Evolutionary conservation across 2,113 vertebrate species (phyloP).

Genomic region (Gambusia holbrooki): DNA sequence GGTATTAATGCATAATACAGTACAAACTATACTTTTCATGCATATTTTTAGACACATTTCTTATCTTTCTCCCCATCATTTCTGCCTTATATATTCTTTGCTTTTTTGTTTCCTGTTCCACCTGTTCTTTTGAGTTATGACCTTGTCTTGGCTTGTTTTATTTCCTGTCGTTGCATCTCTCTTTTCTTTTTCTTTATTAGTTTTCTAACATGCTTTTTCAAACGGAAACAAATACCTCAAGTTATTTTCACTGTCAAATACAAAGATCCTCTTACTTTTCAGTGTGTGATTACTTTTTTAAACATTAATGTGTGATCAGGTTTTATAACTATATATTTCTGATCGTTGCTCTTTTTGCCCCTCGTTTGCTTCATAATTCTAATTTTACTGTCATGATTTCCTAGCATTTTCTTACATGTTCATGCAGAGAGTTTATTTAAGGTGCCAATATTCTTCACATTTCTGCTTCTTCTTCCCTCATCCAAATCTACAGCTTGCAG

Average conservation of each 20-base stretch:
- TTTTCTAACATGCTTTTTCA: too few relatives aligned
- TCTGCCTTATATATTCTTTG: background rate
- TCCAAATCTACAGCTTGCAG: conserved; percentile 2
- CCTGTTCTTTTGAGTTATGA: background rate
- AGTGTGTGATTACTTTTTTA: background rate
- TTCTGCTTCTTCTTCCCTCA: background rate
- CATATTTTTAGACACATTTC: too few relatives aligned
- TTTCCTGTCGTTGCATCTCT: background rate
- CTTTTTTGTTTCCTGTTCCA: background rate
- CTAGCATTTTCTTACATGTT: background rate
- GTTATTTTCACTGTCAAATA: background rate
- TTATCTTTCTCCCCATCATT: background rate
- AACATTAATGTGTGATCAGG: background rate
- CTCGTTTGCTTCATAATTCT: background rate
- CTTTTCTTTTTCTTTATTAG: background rate
- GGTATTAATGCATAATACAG: too few relatives aligned
- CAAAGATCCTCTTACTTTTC: background rate
- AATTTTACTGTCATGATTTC: background rate
- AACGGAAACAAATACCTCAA: too few relatives aligned
- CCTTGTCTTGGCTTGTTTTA: background rate
- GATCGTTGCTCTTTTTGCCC: background rate
- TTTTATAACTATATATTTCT: background rate
- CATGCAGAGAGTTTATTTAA: background rate
- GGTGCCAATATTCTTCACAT: background rate
- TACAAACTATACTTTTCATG: too few relatives aligned